Conservation (phyloP, 2,113 vertebrate species). For the Oophaga pumilio region DNA sequence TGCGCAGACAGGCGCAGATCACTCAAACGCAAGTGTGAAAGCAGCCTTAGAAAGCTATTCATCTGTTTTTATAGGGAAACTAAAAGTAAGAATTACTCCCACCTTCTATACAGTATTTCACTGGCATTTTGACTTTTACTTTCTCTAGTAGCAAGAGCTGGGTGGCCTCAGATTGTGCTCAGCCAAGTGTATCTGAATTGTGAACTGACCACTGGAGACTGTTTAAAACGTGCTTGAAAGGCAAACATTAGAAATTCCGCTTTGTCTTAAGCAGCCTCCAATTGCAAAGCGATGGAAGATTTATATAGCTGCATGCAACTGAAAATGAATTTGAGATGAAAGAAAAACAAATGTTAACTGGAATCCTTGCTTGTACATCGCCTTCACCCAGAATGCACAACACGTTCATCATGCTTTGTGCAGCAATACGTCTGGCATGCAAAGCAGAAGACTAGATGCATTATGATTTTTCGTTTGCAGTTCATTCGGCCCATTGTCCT, state of each 20-base stretch:
- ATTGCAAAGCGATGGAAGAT: conserved; percentile 33
- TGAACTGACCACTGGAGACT: conserved; percentile 29
- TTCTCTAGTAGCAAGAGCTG: background rate
- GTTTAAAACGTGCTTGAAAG: background rate
- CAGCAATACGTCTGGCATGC: conserved; percentile 16
- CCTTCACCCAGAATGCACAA: background rate
- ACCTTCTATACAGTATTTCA: conserved; percentile 6
- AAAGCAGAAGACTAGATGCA: background rate
- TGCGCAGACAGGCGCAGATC: too few relatives aligned
- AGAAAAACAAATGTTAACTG: conserved; percentile 27
- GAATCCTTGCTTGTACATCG: background rate
- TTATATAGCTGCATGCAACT: conserved; percentile 23
- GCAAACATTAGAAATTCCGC: background rate
- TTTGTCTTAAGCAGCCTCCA: conserved; percentile 19
- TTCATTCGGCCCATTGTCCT: background rate
- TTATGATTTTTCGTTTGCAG: background rate
- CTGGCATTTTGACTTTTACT: conserved; percentile 8
- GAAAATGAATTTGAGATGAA: conserved; percentile 21
- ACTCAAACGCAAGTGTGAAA: too few relatives aligned
- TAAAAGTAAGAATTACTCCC: conserved; percentile 32
- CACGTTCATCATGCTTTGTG: conserved; percentile 12
- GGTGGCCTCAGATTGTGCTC: conserved; percentile 27
- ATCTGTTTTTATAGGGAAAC: conserved; percentile 20
- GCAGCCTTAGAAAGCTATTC: background rate
- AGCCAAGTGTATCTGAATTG: conserved; percentile 43